Conservation (phyloP, 2,888 invertebrate genomes). For the Orchesella flavescens region DNA sequence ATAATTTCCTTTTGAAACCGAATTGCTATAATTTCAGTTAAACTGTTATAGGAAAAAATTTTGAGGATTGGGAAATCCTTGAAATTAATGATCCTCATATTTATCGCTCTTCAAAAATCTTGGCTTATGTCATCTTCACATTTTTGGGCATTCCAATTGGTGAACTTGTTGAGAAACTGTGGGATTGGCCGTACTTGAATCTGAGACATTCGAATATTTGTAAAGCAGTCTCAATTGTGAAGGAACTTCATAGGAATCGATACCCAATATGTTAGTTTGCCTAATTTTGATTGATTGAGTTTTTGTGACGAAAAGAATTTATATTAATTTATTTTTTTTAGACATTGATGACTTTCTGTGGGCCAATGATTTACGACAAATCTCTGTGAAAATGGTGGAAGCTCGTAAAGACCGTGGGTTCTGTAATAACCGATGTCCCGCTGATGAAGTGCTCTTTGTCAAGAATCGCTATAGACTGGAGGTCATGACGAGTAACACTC, state of each 20-base stretch:
- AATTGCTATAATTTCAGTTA: background rate
- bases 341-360: slow-evolving; percentile 37
- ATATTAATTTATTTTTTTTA: background rate
- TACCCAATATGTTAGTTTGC: slow-evolving; percentile 44
- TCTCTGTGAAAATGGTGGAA: slow-evolving; percentile 36
- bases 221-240: slow-evolving; percentile 40
- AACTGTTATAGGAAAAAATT: slow-evolving; percentile 10
- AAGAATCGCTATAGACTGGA: slow-evolving; percentile 43
- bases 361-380: background rate
- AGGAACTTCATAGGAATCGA: slow-evolving; percentile 52
- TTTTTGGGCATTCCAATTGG: slow-evolving; percentile 22
- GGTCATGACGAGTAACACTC: slow-evolving; percentile 19
- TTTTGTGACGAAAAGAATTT: background rate
- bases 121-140: slow-evolving; percentile 17
- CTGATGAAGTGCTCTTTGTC: slow-evolving; percentile 35
- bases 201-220: slow-evolving; percentile 25
- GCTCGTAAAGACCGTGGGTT: slow-evolving; percentile 37
- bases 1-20: background rate
- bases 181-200: slow-evolving; percentile 21
- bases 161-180: background rate
- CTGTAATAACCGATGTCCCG: slow-evolving; percentile 25
- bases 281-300: background rate
- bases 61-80: slow-evolving; percentile 19
- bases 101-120: slow-evolving; percentile 32
- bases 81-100: background rate